Conservation (phyloP, 1,140 invertebrate species). For the Pollicipes pollicipes region DNA sequence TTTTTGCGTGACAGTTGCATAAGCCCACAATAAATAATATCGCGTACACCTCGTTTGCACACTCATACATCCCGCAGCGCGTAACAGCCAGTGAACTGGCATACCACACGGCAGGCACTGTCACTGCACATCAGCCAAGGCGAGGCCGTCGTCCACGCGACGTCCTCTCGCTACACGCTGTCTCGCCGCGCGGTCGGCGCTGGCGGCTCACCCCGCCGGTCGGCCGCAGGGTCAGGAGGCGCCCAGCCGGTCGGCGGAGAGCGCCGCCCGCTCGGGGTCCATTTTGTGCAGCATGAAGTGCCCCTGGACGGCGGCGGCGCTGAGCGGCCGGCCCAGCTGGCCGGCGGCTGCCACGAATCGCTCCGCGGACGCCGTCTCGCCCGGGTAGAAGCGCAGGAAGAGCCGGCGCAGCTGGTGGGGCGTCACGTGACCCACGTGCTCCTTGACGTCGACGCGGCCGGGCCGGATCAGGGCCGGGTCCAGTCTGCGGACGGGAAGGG, state of each 20-base stretch:
- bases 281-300: slow-evolving; percentile 74
- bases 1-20: too few relatives aligned
- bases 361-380: slow-evolving; percentile 30
- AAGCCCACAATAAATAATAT: too few relatives aligned
- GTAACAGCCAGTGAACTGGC: too few relatives aligned
- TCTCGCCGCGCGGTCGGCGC: too few relatives aligned
- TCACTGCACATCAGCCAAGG: too few relatives aligned
- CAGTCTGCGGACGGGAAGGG: slow-evolving; percentile 36
- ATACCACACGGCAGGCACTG: too few relatives aligned
- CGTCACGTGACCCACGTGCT: slow-evolving; percentile 75
- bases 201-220: too few relatives aligned
- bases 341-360: slow-evolving; percentile 45
- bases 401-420: slow-evolving; percentile 63
- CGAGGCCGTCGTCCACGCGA: too few relatives aligned
- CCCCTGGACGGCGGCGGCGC: slow-evolving; percentile 85
- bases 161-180: too few relatives aligned
- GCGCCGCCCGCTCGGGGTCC: slow-evolving; percentile 32
- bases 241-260: slow-evolving; percentile 5
- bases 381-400: slow-evolving; percentile 79
- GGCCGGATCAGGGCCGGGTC: slow-evolving; percentile 93
- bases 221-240: not conserved
- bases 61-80: too few relatives aligned
- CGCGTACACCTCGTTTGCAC: too few relatives aligned
- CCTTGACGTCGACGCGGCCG: slow-evolving; percentile 85
- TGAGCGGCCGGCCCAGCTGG: slow-evolving; percentile 42